Evolutionary conservation across 2,888 invertebrate species (phyloP).

Genomic region (Dolomedes plantarius): DNA sequence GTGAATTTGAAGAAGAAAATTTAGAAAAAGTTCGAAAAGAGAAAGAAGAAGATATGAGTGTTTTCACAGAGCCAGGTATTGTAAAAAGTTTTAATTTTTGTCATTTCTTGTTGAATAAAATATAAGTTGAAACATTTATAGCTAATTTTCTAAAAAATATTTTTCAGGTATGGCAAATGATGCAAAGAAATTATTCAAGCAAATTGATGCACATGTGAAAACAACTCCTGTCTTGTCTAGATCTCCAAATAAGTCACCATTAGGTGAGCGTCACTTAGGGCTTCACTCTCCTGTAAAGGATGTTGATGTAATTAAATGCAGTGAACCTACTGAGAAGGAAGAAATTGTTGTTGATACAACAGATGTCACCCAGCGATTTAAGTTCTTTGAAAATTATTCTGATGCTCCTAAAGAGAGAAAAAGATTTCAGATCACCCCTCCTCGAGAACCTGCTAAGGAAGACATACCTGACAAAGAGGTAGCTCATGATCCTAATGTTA

Average conservation of each 20-base stretch:
- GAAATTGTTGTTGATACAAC: constrained; percentile 88
- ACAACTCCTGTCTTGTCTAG: constrained; percentile 38
- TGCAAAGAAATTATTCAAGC: constrained; percentile 89
- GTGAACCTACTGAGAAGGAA: constrained; percentile 78
- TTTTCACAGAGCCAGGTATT: constrained; percentile 74
- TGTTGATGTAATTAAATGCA: constrained; percentile 72
- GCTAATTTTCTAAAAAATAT: neutral
- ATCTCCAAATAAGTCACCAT: constrained; percentile 70
- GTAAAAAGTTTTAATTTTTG: too few relatives aligned
- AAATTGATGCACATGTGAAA: constrained; percentile 86
- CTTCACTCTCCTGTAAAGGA: constrained; percentile 65
- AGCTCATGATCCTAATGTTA: constrained; percentile 84
- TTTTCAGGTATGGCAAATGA: constrained; percentile 83
- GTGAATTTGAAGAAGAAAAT: constrained; percentile 74
- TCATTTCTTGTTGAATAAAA: too few relatives aligned
- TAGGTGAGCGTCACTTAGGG: constrained; percentile 37
- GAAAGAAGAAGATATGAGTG: constrained; percentile 82
- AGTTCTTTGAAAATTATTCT: constrained; percentile 76
- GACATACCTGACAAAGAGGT: constrained; percentile 81
- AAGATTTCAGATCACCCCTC: constrained; percentile 91
- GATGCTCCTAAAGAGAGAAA: constrained; percentile 79
- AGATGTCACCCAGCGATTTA: constrained; percentile 89
- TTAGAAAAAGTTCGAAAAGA: constrained; percentile 80
- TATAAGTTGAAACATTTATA: neutral
- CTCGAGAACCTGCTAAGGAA: constrained; percentile 83